Evolutionary conservation across 2,888 invertebrate genomes (phyloP), one percentile per base, ranked within the genome.

Genomic region (Tenthredo distinguenda): DNA sequence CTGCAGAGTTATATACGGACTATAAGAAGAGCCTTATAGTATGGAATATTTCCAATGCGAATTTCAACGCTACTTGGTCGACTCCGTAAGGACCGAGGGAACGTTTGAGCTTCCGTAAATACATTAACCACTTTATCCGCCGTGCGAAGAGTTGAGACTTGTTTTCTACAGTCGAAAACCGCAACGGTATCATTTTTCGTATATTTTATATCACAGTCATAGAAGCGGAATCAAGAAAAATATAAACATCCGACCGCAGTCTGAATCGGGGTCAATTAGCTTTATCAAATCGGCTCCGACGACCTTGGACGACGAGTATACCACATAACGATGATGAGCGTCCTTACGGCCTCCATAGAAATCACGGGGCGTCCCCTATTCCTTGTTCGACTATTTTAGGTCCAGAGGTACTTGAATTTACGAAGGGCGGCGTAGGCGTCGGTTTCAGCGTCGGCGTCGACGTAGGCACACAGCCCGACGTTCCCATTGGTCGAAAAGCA

Each of bases 301-400:
- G 50, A 18, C 18, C 2, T 12, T 6, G n/a, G 7, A 47, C 12
- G 2, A 47, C 26, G 43, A 9, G 9, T 5, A 37, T 37, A 37
- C 10, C 1, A 47, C 9, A 12, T 10, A 12, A 6, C n/a, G n/a
- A 26, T 12, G 21, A 26, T 62, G 62, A 26, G 21, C 62, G 26
- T 62, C 12, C 12, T 62, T 37, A 37, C n/a, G 71, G 43, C 47
- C 26, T 12, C 76, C 76, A 55, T 55, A 55, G 47, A 31, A 77
- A 77, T 77, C 77, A 77, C 50, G 77, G 77, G 62, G 81, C 62
- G 81, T 62, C 81, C 43, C 72, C 62, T 43, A 21, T 62, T 7
- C n/a, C 68, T 21, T n/a, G 12, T 68, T 65, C 68, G 71, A 47
- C 34, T 68, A 37, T 40, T 43, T 71, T 47, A 12, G 71, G 7